Conservation (phyloP, 1,140 invertebrate genomes). For the Cherax destructor region DNA sequence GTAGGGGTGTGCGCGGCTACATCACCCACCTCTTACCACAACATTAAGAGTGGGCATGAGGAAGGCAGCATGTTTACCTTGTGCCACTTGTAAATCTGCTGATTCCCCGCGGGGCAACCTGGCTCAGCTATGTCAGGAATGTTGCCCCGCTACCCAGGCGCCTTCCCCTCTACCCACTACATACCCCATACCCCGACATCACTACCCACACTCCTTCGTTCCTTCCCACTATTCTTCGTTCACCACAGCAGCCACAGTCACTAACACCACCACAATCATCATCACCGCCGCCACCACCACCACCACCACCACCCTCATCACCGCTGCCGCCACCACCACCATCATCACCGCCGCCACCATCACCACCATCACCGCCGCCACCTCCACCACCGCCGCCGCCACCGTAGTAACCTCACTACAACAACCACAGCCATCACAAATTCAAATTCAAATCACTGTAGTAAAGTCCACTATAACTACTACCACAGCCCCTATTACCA, state of each 20-base stretch:
- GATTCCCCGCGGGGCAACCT: background rate
- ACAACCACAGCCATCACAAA: too few relatives aligned
- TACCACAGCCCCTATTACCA: too few relatives aligned
- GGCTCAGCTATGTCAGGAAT: slow-evolving; percentile 3
- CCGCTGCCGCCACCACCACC: too few relatives aligned
- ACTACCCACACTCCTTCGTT: background rate
- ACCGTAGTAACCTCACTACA: background rate
- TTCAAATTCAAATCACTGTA: background rate
- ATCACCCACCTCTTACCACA: background rate
- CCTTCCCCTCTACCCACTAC: background rate
- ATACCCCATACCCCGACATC: background rate
- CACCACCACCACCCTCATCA: too few relatives aligned
- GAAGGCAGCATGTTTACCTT: background rate
- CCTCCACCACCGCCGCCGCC: too few relatives aligned
- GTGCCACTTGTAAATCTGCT: slow-evolving; percentile 1
- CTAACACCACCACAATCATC: too few relatives aligned
- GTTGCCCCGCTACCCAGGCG: background rate
- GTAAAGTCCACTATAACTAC: background rate
- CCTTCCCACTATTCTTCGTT: background rate
- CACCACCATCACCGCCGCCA: too few relatives aligned
- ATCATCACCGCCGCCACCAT: too few relatives aligned
- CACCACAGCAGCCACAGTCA: background rate
- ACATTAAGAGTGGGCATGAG: background rate
- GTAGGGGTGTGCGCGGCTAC: background rate
- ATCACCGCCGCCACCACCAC: too few relatives aligned